phyloP scores from a whole-genome alignment of 35 echinoderm and acorn worm species.

The Lytechinus pictus region DNA sequence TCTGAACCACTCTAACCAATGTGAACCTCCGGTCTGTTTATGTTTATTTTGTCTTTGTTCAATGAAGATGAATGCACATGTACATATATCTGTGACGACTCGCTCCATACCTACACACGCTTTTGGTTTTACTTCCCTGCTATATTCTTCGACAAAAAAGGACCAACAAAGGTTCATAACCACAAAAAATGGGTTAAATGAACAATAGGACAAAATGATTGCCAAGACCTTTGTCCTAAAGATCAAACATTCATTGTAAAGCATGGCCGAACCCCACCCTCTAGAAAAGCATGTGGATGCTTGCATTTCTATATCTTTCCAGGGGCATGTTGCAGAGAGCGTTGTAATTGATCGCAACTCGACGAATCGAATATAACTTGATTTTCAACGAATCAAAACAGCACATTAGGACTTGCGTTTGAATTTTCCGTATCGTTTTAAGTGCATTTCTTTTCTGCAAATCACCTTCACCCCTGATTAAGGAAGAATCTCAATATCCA shows the following conservation, averaged over 20 bases:
- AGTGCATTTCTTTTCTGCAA: no score
- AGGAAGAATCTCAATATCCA: no score
- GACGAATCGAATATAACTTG: no score
- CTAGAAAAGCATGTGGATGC: neutral
- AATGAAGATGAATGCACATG: neutral
- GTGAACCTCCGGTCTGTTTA: neutral
- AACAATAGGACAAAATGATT: neutral
- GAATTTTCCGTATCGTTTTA: no score
- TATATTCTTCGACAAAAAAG: neutral
- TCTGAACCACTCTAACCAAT: neutral
- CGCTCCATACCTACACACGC: neutral
- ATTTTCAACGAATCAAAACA: no score
- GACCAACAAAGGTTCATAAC: conserved; percentile 11
- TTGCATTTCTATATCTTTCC: neutral
- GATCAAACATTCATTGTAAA: neutral
- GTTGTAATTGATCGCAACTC: no score
- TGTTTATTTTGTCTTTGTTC: neutral
- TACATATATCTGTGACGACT: neutral
- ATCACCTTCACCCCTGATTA: no score
- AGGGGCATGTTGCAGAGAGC: no score
- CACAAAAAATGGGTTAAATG: conserved; percentile 18
- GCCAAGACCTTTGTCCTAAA: neutral
- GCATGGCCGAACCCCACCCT: neutral
- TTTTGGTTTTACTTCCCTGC: neutral
- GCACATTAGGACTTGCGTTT: no score